Conservation (phyloP, 2,888 invertebrate species). For the Abscondita cerata region DNA sequence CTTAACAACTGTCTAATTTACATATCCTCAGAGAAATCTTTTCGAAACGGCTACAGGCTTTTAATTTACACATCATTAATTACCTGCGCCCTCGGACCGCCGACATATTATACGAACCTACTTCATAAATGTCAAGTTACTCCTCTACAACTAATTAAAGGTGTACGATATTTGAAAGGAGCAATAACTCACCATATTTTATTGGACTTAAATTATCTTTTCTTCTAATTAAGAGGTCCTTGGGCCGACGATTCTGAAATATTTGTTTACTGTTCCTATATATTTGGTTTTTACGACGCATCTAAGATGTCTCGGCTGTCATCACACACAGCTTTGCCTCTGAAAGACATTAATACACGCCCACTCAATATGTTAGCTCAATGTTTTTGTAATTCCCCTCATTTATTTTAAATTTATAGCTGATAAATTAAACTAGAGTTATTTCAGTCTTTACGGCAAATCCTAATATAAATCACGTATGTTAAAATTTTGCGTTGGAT, state of each 20-base stretch:
- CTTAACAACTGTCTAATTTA: slow-evolving; percentile 58
- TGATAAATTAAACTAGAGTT: slow-evolving; percentile 40
- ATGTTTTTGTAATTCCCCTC: slow-evolving; percentile 56
- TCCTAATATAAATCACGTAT: slow-evolving; percentile 26
- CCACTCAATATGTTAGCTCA: slow-evolving; percentile 55
- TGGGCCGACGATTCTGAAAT: slow-evolving; percentile 48
- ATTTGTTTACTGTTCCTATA: slow-evolving; percentile 49
- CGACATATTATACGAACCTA: slow-evolving; percentile 50
- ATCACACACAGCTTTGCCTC: slow-evolving; percentile 52
- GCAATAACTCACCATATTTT: slow-evolving; percentile 52
- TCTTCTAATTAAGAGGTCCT: slow-evolving; percentile 51
- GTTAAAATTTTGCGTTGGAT: too few relatives aligned
- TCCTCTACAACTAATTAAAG: slow-evolving; percentile 56
- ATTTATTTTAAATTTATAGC: slow-evolving; percentile 57
- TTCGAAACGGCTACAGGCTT: slow-evolving; percentile 56
- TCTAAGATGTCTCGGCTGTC: slow-evolving; percentile 53
- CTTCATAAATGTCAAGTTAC: slow-evolving; percentile 56
- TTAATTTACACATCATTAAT: slow-evolving; percentile 58
- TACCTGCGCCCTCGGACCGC: slow-evolving; percentile 45
- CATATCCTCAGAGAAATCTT: slow-evolving; percentile 58
- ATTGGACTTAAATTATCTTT: slow-evolving; percentile 50
- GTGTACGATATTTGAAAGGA: slow-evolving; percentile 54
- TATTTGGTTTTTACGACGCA: slow-evolving; percentile 50
- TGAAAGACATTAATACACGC: slow-evolving; percentile 56
- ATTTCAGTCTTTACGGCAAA: slow-evolving; percentile 27